These are phyloP conservation scores for Lepas anatifera DNA, from an alignment of 2,888 invertebrate genomes.

Conservation along the genomic window DNA sequence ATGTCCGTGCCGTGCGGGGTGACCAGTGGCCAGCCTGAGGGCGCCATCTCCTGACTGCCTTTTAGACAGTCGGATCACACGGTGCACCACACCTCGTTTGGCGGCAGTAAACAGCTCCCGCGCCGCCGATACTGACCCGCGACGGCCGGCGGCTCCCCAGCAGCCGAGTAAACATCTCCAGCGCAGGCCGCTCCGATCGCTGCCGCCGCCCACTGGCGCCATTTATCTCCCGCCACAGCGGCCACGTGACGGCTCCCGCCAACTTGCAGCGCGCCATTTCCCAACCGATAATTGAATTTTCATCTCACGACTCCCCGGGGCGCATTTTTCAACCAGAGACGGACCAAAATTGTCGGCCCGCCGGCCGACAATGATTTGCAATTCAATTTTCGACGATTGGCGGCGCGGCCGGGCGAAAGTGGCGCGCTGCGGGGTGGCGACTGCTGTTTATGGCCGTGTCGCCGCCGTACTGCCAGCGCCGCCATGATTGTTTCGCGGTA, in stretches of 20 bases:
- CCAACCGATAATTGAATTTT: slow-evolving; percentile 8
- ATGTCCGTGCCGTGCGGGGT: too few species aligned
- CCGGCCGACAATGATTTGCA: slow-evolving; percentile 5
- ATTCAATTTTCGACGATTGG: not conserved
- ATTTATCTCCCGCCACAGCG: not conserved
- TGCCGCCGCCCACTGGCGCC: not conserved
- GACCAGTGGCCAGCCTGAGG: too few species aligned
- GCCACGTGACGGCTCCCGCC: not conserved
- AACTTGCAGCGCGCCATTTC: slow-evolving; percentile 1
- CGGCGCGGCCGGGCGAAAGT: not conserved
- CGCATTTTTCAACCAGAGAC: slow-evolving; percentile 8
- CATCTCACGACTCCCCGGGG: slow-evolving; percentile 8
- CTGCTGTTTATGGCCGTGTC: not conserved
- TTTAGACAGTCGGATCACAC: too few species aligned
- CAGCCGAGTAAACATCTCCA: too few species aligned
- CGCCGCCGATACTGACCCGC: too few species aligned
- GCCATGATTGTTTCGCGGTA: not conserved
- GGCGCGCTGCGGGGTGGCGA: not conserved
- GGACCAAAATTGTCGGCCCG: not conserved
- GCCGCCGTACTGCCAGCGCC: not conserved
- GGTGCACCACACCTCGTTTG: too few species aligned
- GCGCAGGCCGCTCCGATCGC: too few species aligned
- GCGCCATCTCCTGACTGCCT: too few species aligned
- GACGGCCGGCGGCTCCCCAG: too few species aligned
- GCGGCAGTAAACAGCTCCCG: too few species aligned